A percentile compares a stretch with the other conserved stretches of the same genome.
Conservation (phyloP, 1,140 invertebrate genomes). For the Rhagoletis zephyria region DNA sequence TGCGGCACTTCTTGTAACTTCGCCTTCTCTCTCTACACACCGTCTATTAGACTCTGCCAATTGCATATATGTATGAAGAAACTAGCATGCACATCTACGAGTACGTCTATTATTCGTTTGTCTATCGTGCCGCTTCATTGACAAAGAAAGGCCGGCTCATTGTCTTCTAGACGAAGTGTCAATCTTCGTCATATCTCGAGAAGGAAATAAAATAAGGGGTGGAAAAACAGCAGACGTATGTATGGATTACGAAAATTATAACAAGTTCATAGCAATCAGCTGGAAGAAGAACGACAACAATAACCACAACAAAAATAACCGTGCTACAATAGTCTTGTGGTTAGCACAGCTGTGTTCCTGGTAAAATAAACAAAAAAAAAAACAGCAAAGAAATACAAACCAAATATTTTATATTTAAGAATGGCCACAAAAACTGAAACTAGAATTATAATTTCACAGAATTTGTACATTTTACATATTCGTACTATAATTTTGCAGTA, state of each 20-base stretch:
- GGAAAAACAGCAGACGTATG: not conserved
- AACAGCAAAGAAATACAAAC: not conserved
- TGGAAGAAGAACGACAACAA: not conserved
- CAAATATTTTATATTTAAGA: not conserved
- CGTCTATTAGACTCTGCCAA: not conserved
- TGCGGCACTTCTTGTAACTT: not conserved
- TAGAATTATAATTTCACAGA: not conserved
- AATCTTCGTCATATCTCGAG: not conserved
- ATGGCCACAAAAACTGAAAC: not conserved
- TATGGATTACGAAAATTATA: not conserved
- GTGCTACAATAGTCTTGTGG: not conserved
- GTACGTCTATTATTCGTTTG: not conserved
- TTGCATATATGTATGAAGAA: not conserved
- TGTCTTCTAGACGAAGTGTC: constrained; percentile 5
- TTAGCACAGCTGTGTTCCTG: too few species aligned
- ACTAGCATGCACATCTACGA: not conserved
- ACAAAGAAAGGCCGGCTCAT: constrained; percentile 36
- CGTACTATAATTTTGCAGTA: not conserved
- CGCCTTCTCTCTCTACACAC: not conserved
- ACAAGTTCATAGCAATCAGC: constrained; percentile 29
- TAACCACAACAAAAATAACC: not conserved
- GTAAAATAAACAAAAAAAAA: not conserved
- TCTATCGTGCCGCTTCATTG: constrained; percentile 33
- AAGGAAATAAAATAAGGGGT: not conserved
- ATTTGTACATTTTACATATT: not conserved